These are phyloP conservation scores for Torymus tubicola DNA, from an alignment of 2,888 invertebrate genomes.

Conservation along the genomic window DNA sequence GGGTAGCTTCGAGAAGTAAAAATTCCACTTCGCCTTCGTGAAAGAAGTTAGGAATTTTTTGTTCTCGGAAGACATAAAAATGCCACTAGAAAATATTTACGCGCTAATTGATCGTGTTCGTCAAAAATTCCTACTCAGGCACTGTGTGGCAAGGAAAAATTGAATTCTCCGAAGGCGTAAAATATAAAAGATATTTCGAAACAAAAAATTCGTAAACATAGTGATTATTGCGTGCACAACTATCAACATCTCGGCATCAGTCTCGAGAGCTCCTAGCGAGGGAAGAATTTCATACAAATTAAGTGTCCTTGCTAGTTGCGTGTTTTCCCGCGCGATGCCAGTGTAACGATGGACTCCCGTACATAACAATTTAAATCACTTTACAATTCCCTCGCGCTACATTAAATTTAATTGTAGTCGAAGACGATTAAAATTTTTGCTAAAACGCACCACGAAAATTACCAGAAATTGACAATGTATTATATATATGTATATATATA, in stretches of 20 bases:
- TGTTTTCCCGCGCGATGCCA: slow-evolving; percentile 16
- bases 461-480: too few species aligned
- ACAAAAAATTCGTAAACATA: slow-evolving; percentile 23
- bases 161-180: background rate
- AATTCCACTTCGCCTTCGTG: too few species aligned
- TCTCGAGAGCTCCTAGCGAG: background rate
- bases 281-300: slow-evolving; percentile 32
- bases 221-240: slow-evolving; percentile 27
- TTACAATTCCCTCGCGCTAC: slow-evolving; percentile 3
- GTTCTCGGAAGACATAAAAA: too few species aligned
- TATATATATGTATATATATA: too few species aligned
- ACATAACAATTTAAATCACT: slow-evolving; percentile 28
- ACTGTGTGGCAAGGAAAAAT: background rate
- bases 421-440: too few species aligned
- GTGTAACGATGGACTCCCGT: slow-evolving; percentile 15
- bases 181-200: background rate
- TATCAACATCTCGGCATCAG: slow-evolving; percentile 32
- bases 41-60: too few species aligned
- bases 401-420: slow-evolving; percentile 23
- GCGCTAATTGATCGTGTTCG: too few species aligned
- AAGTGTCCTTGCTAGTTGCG: slow-evolving; percentile 37
- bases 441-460: too few species aligned
- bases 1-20: too few species aligned
- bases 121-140: too few species aligned
- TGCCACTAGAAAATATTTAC: too few species aligned